Percentiles rank a stretch among this genome's conserved stretches.
Conservation (phyloP, 1,140 invertebrate species). For the Stratiolaelaps scimitus region DNA sequence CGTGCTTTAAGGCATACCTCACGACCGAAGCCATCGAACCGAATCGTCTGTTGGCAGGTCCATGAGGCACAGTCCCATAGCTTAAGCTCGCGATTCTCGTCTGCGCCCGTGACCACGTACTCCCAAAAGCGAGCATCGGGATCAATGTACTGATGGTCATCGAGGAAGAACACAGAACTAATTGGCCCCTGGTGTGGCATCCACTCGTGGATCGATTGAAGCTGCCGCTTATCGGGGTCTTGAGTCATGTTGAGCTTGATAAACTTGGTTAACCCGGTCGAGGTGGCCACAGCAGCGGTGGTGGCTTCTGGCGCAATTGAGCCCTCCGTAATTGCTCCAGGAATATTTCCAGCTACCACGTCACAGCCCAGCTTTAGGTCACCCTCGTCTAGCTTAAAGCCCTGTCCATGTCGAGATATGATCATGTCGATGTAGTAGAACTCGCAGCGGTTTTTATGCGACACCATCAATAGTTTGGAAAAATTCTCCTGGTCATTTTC, state of each 20-base stretch:
- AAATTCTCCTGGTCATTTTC: slow-evolving; percentile 51
- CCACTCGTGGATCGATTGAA: slow-evolving; percentile 23
- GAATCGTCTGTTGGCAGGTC: slow-evolving; percentile 76
- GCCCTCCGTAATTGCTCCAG: slow-evolving; percentile 11
- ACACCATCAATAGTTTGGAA: slow-evolving; percentile 63
- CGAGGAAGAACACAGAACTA: slow-evolving; percentile 23
- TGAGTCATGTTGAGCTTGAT: slow-evolving; percentile 26
- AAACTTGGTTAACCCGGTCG: slow-evolving; percentile 13
- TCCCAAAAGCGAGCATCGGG: slow-evolving; percentile 76
- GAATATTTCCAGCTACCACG: slow-evolving; percentile 2
- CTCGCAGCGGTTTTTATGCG: slow-evolving; percentile 56
- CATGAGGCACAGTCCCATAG: slow-evolving; percentile 87
- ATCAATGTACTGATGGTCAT: slow-evolving; percentile 29
- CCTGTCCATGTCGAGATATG: slow-evolving; percentile 44
- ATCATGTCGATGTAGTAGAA: slow-evolving; percentile 51
- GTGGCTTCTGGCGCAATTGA: slow-evolving; percentile 19
- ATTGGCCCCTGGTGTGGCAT: slow-evolving; percentile 19
- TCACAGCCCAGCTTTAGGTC: slow-evolving; percentile 46
- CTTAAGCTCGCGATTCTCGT: slow-evolving; percentile 78
- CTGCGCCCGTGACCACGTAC: slow-evolving; percentile 74
- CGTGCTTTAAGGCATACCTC: slow-evolving; percentile 53
- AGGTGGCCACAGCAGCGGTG: slow-evolving; percentile 10
- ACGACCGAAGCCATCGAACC: slow-evolving; percentile 32
- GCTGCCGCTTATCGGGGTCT: slow-evolving; percentile 19
- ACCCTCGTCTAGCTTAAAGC: slow-evolving; percentile 42